These are phyloP conservation scores for Oxygymnocypris stewartii DNA, from an alignment of 2,113 vertebrate species.

Conservation along the genomic window DNA sequence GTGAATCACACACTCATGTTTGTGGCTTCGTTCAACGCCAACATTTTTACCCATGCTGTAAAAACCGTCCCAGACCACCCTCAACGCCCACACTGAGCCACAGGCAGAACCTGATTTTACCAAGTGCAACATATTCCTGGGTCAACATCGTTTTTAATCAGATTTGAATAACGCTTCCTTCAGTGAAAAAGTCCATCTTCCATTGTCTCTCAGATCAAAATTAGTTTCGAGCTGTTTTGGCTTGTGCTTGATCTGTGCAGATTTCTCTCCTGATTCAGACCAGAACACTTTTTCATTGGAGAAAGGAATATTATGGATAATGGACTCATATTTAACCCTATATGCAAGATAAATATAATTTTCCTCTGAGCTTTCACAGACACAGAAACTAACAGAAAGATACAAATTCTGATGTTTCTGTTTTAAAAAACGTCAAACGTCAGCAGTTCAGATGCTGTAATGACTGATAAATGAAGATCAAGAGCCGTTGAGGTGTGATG, in stretches of 20 bases:
- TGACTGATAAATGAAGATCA: neutral
- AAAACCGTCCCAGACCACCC: neutral
- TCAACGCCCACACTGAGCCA: constrained; percentile 17
- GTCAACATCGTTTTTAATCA: too few relatives aligned
- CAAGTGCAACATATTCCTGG: too few relatives aligned
- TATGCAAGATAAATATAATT: neutral
- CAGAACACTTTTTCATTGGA: too few relatives aligned
- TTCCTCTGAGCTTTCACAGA: neutral
- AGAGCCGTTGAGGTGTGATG: constrained; percentile 11
- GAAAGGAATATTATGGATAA: too few relatives aligned
- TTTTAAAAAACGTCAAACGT: neutral
- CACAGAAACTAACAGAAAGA: neutral
- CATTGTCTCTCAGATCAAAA: too few relatives aligned
- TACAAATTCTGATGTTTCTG: neutral
- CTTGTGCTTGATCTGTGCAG: too few relatives aligned
- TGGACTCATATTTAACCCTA: too few relatives aligned
- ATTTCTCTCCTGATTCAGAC: too few relatives aligned
- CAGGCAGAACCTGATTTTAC: too few relatives aligned
- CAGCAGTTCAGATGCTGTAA: neutral
- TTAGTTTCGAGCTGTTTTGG: too few relatives aligned
- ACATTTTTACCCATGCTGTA: constrained; percentile 31
- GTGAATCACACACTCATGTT: constrained; percentile 35
- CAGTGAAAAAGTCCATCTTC: too few relatives aligned
- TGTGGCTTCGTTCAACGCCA: constrained; percentile 24
- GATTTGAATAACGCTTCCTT: too few relatives aligned